Percentiles rank a stretch among this genome's conserved stretches.
These are phyloP conservation scores for Cichlasoma orientale DNA, from an alignment of 2,797 vertebrate genomes.

Conservation along the genomic window DNA sequence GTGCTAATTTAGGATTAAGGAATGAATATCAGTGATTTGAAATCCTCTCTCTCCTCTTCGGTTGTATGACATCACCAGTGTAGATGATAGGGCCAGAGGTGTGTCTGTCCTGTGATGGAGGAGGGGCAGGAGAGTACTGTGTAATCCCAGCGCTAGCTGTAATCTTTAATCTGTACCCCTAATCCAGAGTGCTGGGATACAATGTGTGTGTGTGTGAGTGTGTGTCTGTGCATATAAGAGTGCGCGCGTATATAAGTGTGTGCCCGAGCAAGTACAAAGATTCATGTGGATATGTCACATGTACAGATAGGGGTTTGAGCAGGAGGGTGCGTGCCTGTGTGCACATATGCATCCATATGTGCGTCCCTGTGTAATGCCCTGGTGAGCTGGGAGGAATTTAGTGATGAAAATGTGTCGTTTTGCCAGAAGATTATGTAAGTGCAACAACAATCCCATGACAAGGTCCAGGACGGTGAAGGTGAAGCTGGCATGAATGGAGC, in stretches of 20 bases:
- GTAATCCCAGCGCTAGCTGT: constrained; percentile 78
- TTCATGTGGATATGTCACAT: constrained; percentile 43
- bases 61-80: constrained; percentile 26
- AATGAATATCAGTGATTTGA: constrained; percentile 38
- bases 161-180: constrained; percentile 84
- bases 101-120: constrained; percentile 56
- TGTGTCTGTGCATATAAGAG: not conserved
- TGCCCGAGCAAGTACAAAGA: constrained; percentile 42
- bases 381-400: constrained; percentile 39
- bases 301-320: constrained; percentile 40
- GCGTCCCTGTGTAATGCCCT: constrained; percentile 22
- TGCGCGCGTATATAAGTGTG: not conserved
- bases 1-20: constrained; percentile 53
- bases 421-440: constrained; percentile 62
- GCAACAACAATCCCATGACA: constrained; percentile 46
- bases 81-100: constrained; percentile 60
- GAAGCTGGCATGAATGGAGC: constrained; percentile 32
- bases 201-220: constrained; percentile 31
- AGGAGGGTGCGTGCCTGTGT: constrained; percentile 21
- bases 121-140: constrained; percentile 62
- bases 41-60: constrained; percentile 11
- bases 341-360: constrained; percentile 38
- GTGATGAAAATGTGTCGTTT: constrained; percentile 42
- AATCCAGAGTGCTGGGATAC: constrained; percentile 71
- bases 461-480: constrained; percentile 48